Evolutionary conservation across 2,888 invertebrate genomes (phyloP), one percentile per base, ranked within the genome.

Genomic region (Tupiocoris notatus): DNA sequence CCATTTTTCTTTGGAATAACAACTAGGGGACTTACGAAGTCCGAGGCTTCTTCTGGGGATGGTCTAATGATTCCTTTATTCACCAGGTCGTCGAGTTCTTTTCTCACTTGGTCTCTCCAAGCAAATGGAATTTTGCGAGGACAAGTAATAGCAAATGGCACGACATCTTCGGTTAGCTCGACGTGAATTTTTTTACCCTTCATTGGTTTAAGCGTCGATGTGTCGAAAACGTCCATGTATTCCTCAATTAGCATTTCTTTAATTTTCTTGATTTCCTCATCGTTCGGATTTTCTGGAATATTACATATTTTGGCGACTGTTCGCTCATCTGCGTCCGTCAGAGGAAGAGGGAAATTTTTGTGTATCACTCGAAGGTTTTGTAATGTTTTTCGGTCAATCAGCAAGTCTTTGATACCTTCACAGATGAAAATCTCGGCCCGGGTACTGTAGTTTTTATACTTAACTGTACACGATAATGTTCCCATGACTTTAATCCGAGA

Each of bases 21-120:
- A 2, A 66, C 66, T 2, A 25, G 23, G n/a, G 66, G 66, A 25
- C 66, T 66, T 17, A 66, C 66, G n/a, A 66, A 66, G 18, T 66
- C 66, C 7, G 25, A 66, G 9, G 66, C 25, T 25, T 24, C 66
- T 2, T 66, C 66, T 7, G 25, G 9, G 2, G 66, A 66, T 25
- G 23, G 24, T 66, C 17, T 66, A n/a, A 59, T 59, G 59, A 59
- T 59, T 3, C 59, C 59, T 18, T 59, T n/a, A 9, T 3, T 9
- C 3, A 59, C 59, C 3, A 59, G 59, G 3, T 3, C 6, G 16
- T 59, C 59, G 7, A 59, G 16, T 59, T 59, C 59, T 2, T 18
- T n/a, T 59, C 16, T 59, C n/a, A 59, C 59, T 18, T 59, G 59
- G 17, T 3, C 6, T 59, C n/a, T 59, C 59, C 59, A 59, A 9